Evolutionary conservation across 64 coral and sea anemone genomes (phyloP).

Genomic region (Catalaphyllia jardinei): DNA sequence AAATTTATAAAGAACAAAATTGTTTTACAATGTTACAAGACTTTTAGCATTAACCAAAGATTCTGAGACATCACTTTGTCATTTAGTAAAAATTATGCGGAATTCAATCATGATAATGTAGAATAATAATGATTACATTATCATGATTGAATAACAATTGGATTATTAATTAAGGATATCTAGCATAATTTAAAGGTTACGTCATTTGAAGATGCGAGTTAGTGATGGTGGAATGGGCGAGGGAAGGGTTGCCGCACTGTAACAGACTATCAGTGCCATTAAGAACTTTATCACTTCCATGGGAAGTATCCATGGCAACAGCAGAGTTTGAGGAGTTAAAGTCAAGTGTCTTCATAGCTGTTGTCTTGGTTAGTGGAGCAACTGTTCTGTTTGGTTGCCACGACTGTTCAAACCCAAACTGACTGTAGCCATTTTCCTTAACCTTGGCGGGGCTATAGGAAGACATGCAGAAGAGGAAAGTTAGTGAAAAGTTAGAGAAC

Average conservation of each 20-base stretch:
- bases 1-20: background rate
- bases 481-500: slow-evolving; percentile 40
- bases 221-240: slow-evolving; percentile 15
- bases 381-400: slow-evolving; percentile 75
- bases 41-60: background rate
- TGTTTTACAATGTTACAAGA: background rate
- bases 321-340: slow-evolving; percentile 45
- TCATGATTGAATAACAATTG: too few species aligned
- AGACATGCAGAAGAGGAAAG: slow-evolving; percentile 6
- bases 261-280: slow-evolving; percentile 46
- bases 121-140: background rate
- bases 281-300: slow-evolving; percentile 27
- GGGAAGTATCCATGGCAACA: slow-evolving; percentile 60
- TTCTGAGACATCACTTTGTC: background rate
- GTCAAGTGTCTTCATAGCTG: slow-evolving; percentile 57
- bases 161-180: background rate
- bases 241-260: slow-evolving; percentile 19
- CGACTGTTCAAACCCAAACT: slow-evolving; percentile 79
- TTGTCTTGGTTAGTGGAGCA: background rate
- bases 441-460: slow-evolving; percentile 65
- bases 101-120: background rate
- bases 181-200: slow-evolving; percentile 16
- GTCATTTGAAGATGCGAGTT: slow-evolving; percentile 46
- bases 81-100: background rate
- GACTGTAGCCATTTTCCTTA: slow-evolving; percentile 60